These are phyloP conservation scores for Clarias gariepinus DNA, from an alignment of 2,113 vertebrate species.

Conservation along the genomic window DNA sequence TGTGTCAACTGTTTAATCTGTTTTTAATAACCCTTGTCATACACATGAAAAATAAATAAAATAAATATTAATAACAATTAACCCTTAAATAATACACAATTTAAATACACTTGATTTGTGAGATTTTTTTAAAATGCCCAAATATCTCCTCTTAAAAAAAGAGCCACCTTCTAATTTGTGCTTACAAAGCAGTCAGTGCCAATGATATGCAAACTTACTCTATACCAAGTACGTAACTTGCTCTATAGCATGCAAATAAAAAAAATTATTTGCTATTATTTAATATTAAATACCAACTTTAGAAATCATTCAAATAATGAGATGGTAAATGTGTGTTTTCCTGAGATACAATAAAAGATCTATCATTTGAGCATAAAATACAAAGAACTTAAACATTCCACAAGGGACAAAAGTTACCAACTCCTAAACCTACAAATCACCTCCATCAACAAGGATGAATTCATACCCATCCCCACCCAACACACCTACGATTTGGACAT, in stretches of 20 bases:
- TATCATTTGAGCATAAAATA: conserved; percentile 12
- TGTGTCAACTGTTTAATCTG: neutral
- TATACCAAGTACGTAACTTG: neutral
- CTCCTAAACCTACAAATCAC: conserved; percentile 44
- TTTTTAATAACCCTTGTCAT: too few relatives aligned
- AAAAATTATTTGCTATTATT: neutral
- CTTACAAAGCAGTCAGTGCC: neutral
- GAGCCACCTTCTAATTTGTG: neutral
- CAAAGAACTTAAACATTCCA: conserved; percentile 33
- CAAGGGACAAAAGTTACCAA: conserved; percentile 49
- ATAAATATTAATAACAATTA: neutral
- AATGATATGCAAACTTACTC: neutral
- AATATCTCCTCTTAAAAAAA: neutral
- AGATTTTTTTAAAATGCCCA: neutral
- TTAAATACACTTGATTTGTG: too few relatives aligned
- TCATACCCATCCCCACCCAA: conserved; percentile 34
- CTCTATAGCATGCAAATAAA: neutral
- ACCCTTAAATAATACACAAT: neutral
- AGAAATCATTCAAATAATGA: neutral
- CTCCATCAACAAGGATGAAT: conserved; percentile 38
- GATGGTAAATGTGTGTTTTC: neutral
- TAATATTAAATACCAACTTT: neutral
- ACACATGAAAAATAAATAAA: neutral
- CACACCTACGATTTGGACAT: conserved; percentile 48
- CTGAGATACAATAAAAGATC: conserved; percentile 42